Evolutionary conservation across 1,140 invertebrate genomes (phyloP).

Genomic region (Heliothis virescens): DNA sequence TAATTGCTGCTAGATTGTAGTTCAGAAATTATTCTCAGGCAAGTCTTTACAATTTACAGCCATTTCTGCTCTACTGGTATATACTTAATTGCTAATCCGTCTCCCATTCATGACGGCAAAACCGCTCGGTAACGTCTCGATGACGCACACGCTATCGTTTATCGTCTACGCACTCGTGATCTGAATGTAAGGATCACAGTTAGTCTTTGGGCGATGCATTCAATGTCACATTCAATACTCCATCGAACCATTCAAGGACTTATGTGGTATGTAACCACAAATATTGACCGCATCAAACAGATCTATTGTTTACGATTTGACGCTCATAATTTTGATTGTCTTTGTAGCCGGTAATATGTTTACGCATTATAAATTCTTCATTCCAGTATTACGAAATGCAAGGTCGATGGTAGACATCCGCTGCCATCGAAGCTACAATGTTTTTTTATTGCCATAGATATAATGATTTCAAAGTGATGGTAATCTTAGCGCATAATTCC

Average conservation of each 20-base stretch:
- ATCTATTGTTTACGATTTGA: constrained; percentile 5
- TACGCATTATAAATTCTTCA: constrained; percentile 22
- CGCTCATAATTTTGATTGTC: background rate
- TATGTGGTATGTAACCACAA: constrained; percentile 22
- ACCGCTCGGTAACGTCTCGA: constrained; percentile 17
- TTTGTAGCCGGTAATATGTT: background rate
- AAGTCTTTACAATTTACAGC: background rate
- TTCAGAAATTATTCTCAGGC: no score
- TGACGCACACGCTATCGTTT: constrained; percentile 26
- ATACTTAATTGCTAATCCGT: background rate
- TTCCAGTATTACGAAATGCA: constrained; percentile 19
- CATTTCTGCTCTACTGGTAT: background rate
- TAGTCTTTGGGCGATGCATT: constrained; percentile 43
- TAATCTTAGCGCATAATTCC: constrained; percentile 15
- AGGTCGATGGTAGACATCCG: background rate
- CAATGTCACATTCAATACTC: constrained; percentile 37
- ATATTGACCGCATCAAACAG: constrained; percentile 1
- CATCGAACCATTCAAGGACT: constrained; percentile 41
- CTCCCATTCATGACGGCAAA: constrained; percentile 20
- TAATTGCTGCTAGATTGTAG: no score
- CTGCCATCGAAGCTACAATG: background rate
- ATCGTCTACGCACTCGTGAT: constrained; percentile 34
- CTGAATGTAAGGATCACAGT: constrained; percentile 32
- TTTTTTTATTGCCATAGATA: background rate
- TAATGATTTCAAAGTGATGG: constrained; percentile 17